Evolutionary conservation across 2,888 invertebrate genomes (phyloP).

Genomic region (Drosophila silvestris): DNA sequence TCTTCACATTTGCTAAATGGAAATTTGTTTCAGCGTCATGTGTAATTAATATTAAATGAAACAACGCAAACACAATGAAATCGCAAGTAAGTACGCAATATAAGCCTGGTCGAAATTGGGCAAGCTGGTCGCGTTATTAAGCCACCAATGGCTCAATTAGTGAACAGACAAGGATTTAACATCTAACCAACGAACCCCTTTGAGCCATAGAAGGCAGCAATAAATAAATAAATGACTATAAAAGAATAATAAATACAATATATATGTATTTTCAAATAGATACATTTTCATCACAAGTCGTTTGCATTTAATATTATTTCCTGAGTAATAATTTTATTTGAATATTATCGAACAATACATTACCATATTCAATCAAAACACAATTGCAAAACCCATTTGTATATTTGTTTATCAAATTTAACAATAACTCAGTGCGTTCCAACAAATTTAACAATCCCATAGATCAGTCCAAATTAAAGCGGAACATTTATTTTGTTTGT

Average conservation of each 20-base stretch:
- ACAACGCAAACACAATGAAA: conserved; percentile 41
- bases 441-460: conserved; percentile 23
- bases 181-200: conserved; percentile 7
- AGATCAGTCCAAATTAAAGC: conserved; percentile 37
- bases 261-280: neutral
- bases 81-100: conserved; percentile 18
- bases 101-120: conserved; percentile 39
- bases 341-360: neutral
- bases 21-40: conserved; percentile 41
- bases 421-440: conserved; percentile 12
- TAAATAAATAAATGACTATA: neutral
- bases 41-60: conserved; percentile 65
- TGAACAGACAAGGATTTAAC: neutral
- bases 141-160: conserved; percentile 35
- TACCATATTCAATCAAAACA: neutral
- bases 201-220: neutral
- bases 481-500: conserved; percentile 22
- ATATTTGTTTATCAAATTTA: neutral
- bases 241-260: neutral
- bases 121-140: conserved; percentile 51
- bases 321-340: neutral
- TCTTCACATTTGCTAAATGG: neutral
- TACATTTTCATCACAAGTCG: neutral
- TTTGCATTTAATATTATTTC: neutral
- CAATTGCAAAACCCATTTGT: neutral